Base-by-base conservation (phyloP, 64 coral and sea anemone genomes). In the Montipora foliosa region DNA sequence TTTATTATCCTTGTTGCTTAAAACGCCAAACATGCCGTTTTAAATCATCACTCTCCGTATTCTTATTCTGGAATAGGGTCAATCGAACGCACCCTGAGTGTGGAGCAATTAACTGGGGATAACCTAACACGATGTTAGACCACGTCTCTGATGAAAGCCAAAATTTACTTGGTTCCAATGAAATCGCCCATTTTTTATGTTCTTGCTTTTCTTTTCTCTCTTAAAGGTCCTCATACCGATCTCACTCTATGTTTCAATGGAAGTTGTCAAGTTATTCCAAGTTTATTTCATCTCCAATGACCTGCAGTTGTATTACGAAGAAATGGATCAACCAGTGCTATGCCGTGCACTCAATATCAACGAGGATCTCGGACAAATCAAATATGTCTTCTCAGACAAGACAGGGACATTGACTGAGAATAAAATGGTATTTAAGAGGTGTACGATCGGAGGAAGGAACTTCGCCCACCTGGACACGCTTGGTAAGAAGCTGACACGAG, bases 351-450 rank as follows among this genome's bases (percentile, higher is more conserved):
- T 99, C 6, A 99, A 99, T n/a, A 99, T 99, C 44, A 99, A 99
- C 24, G 98, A 99, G 67, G 98, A 99, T 70, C 58, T 99, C 19
- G 98, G 98, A 46, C 98, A 99, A 48, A 99, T 99, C n/a, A 96
- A 92, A 81, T 99, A 94, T 89, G 79, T 99, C 1, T 99, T 99
- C 89, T 99, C 98, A 89, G 98, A 99, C 74, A 99, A 99, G 80
- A 99, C 98, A 68, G 98, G 98, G 10, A 99, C 98, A 5, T 79
- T 99, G n/a, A 99, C 98, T 37, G 98, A 99, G 75, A 99, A 99
- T 80, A 99, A 99, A 77, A 99, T 99, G 98, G 92, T 94, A n/a
- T 99, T 99, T 78, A 96, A 92, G 64, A 91, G 89, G 70, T 99
- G 98, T 45, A 92, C 98, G 1, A 96, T 99, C 81, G 92, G 92